Evolutionary conservation across 2,113 vertebrate species (phyloP).

Genomic region (Dicerorhinus sumatrensis): DNA sequence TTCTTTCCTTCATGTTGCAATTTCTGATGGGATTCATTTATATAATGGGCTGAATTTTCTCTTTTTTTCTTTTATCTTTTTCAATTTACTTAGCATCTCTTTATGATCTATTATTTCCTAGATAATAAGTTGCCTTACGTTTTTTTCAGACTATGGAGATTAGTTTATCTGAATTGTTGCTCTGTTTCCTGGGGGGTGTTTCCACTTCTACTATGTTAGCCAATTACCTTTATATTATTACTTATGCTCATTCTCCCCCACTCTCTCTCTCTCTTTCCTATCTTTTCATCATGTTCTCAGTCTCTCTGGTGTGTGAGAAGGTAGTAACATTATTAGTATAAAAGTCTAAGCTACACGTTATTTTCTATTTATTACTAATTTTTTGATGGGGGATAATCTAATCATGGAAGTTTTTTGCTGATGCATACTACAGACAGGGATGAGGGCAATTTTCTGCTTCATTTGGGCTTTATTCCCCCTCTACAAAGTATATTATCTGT

Average conservation of each 20-base stretch:
- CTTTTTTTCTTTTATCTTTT: background rate
- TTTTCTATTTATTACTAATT: background rate
- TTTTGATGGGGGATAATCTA: background rate
- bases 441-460: background rate
- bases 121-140: background rate
- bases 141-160: background rate
- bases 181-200: background rate
- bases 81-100: background rate
- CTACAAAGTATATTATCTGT: background rate
- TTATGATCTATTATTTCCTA: background rate
- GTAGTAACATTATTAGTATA: background rate
- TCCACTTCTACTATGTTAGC: background rate
- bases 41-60: background rate
- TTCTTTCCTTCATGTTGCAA: background rate
- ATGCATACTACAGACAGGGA: background rate
- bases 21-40: background rate
- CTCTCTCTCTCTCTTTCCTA: background rate
- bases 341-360: background rate
- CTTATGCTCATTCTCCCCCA: background rate
- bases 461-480: background rate
- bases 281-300: background rate
- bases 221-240: background rate
- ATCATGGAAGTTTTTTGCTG: background rate
- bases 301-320: background rate
- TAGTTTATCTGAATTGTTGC: background rate